These are phyloP conservation scores for Pedicia rivosa DNA, from an alignment of 2,888 invertebrate species.

Conservation along the genomic window DNA sequence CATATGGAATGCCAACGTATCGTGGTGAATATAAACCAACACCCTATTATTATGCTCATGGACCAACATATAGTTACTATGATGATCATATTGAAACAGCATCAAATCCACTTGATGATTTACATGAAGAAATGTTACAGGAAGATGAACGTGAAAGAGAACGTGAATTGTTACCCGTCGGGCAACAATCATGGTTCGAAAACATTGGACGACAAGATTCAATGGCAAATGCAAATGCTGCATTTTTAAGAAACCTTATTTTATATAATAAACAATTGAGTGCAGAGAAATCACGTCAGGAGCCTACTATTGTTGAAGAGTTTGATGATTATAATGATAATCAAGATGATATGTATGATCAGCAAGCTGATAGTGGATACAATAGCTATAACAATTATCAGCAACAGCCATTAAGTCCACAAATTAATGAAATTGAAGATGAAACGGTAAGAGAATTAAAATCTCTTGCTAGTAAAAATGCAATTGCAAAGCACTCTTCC, in stretches of 20 bases:
- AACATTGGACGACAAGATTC: constrained; percentile 27
- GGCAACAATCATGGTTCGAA: constrained; percentile 52
- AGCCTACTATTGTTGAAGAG: not conserved
- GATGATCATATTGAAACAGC: constrained; percentile 24
- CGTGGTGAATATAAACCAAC: constrained; percentile 18
- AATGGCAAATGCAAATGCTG: constrained; percentile 11
- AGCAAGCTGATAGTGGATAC: not conserved
- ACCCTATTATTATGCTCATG: constrained; percentile 33
- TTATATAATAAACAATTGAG: constrained; percentile 35
- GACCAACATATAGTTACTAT: constrained; percentile 29
- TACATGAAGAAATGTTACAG: constrained; percentile 41
- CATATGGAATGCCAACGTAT: constrained; percentile 17
- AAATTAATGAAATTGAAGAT: constrained; percentile 35
- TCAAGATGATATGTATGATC: not conserved
- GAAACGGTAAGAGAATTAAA: constrained; percentile 49
- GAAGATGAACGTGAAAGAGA: constrained; percentile 40
- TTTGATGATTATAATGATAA: not conserved
- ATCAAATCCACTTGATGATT: constrained; percentile 34
- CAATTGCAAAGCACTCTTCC: not conserved
- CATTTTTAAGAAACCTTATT: constrained; percentile 45
- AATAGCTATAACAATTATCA: not conserved
- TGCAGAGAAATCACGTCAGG: constrained; percentile 37
- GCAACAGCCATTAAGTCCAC: not conserved
- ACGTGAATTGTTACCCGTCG: constrained; percentile 17
- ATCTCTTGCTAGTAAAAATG: constrained; percentile 32